These are phyloP conservation scores for Melipona quadrifasciata DNA, from an alignment of 1,140 invertebrate species.

Conservation along the genomic window DNA sequence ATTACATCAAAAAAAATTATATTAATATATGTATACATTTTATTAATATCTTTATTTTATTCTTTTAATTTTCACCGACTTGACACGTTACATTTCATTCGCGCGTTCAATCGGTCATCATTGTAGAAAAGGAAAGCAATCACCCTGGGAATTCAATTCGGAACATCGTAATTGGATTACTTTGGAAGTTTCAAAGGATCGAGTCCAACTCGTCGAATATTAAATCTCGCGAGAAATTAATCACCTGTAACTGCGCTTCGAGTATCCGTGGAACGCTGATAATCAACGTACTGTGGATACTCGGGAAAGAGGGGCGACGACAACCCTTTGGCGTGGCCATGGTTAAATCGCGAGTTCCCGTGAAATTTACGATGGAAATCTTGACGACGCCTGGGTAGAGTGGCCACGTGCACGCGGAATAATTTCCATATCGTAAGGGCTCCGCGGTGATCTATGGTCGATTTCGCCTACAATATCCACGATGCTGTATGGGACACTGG, in stretches of 20 bases:
- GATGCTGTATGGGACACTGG: conserved; percentile 40
- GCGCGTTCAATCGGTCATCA: too few species aligned
- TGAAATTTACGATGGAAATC: conserved; percentile 75
- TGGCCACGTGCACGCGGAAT: conserved; percentile 66
- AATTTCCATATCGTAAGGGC: conserved; percentile 78
- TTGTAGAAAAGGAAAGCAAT: too few species aligned
- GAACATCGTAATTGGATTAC: too few species aligned
- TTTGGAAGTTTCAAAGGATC: too few species aligned
- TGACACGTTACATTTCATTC: too few species aligned
- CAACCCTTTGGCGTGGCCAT: conserved; percentile 22
- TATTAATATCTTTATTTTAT: too few species aligned
- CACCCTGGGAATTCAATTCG: too few species aligned
- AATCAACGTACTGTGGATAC: background rate
- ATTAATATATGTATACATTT: background rate
- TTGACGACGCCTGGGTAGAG: conserved; percentile 54
- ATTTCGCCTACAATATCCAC: conserved; percentile 71
- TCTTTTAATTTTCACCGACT: too few species aligned
- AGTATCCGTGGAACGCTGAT: too few species aligned
- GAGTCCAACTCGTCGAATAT: too few species aligned
- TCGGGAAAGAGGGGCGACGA: conserved; percentile 1
- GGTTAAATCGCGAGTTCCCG: conserved; percentile 73
- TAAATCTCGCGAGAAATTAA: background rate
- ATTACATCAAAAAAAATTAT: too few species aligned
- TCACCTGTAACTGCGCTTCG: background rate
- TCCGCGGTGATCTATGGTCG: conserved; percentile 72